Evolutionary conservation across 2,797 vertebrate species (phyloP).

Genomic region (Neomorphus geoffroyi): DNA sequence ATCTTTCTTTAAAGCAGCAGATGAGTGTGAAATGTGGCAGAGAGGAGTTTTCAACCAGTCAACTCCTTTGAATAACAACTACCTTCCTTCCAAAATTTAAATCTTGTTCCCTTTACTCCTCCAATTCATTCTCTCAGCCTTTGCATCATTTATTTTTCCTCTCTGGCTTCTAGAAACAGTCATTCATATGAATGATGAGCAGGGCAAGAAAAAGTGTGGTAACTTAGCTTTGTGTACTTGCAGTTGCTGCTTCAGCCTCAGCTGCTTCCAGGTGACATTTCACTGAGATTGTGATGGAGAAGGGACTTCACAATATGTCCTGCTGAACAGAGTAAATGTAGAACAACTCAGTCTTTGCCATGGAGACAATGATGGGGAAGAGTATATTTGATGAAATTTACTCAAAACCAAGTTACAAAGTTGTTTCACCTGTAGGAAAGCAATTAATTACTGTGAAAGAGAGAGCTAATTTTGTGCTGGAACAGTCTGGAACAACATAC

Average conservation of each 20-base stretch:
- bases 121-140: background rate
- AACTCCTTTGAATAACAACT: constrained; percentile 9
- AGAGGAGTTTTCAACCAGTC: background rate
- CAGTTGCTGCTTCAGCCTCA: background rate
- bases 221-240: background rate
- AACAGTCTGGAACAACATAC: background rate
- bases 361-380: background rate
- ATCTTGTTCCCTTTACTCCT: background rate
- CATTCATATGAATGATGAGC: background rate
- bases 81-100: constrained; percentile 8
- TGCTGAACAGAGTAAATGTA: background rate
- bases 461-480: constrained; percentile 5
- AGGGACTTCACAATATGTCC: background rate
- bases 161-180: background rate
- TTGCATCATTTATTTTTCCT: background rate
- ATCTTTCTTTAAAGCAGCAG: constrained; percentile 19
- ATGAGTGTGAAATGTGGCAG: constrained; percentile 7
- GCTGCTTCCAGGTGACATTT: background rate
- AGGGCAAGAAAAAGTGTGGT: background rate
- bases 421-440: background rate
- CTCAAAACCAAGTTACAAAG: background rate
- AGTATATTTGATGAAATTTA: background rate
- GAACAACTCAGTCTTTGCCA: background rate
- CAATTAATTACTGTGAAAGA: constrained; percentile 19
- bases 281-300: background rate